Base-by-base conservation (phyloP, 2,888 invertebrate species). In the Cheilosia urbana region DNA sequence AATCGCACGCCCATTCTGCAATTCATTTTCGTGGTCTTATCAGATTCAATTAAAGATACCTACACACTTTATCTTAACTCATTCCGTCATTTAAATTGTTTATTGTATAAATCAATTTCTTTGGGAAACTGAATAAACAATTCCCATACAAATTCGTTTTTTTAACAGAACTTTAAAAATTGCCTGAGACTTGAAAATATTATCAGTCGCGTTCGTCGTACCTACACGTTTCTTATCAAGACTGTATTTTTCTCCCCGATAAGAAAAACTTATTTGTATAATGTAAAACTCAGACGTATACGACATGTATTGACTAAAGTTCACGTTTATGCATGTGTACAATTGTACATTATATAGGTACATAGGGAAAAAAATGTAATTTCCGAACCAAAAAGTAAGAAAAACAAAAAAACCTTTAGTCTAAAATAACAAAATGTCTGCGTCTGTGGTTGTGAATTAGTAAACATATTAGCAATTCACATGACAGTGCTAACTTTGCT, bases 261-360 rank as follows among this genome's bases (percentile, higher is more conserved):
- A 78, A 78, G 71, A 42, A 24, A 71, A 78, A 63, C 58, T 69
- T 71, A 49, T 57, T 63, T 71, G 57, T 63, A 75, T 19, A 37
- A 30, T 30, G 65, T 71, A 49, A 75, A 60, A 57, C 53, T 24
- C 45, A 65, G 24, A 58, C 27, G 24, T 15, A 37, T 40, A 24
- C 34, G 40, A 47, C 13, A 21, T 40, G 49, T 51, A 3, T 68
- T 60, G 37, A 55, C 24, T 42, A 62, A 77, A 77, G 51, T 69
- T 62, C 53, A 58, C 27, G 58, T n/a, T 47, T 53, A 13, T 47
- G 3, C 37, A 37, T 11, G 13, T 13, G 13, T 4, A 37, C 13
- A 37, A 0, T 11, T 13, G 62, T 7, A 19, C 49, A 55, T 27
- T 15, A 9, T 34, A 17, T 0, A 19, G n/a, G n/a, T n/a, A n/a